Base-by-base conservation (phyloP, 2,888 invertebrate genomes). In the Drosophila lutescens region DNA sequence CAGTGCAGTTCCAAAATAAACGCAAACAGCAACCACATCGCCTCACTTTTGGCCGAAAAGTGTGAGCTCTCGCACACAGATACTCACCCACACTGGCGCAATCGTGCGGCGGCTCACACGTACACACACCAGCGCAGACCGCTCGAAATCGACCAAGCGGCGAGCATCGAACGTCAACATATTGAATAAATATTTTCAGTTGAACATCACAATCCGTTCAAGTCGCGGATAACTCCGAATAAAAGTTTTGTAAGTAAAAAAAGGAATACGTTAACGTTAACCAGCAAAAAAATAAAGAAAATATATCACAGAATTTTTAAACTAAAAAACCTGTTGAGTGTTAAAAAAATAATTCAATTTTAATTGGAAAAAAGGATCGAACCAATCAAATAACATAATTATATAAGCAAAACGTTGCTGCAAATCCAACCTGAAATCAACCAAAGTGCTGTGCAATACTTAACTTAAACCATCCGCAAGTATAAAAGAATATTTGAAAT, bases 171-270 rank as follows among this genome's bases (percentile, higher is more conserved):
- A 89, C 89, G 91, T 87, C 89, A 89, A 88, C 91, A 89, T 90
- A 89, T 91, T 91, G 89, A 90, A 90, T 90, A 91, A 91, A 91
- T 91, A 91, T 91, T 91, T 92, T 92, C 91, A 92, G 92, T 92
- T 92, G 92, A 92, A 92, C 92, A 92, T 92, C 92, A 92, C 92
- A 92, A 92, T 92, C 92, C 92, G 92, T 92, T 92, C 91, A 92
- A 92, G 92, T 92, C 92, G 92, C 92, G 92, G 92, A 92, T 92
- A 91, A 91, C 91, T 91, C 91, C 90, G 90, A 91, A 89, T 91
- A 91, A 89, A 90, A 91, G 90, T 91, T 91, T 91, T 91, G 92
- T 92, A 92, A 92, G 91, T 92, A 91, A 85, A 76, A 47, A 63
- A 54, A 78, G 77, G 70, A 68, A 77, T 49, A 41, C 65, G 65